These are phyloP conservation scores for Epicauta chinensis DNA, from an alignment of 1,140 invertebrate genomes.

Conservation along the genomic window DNA sequence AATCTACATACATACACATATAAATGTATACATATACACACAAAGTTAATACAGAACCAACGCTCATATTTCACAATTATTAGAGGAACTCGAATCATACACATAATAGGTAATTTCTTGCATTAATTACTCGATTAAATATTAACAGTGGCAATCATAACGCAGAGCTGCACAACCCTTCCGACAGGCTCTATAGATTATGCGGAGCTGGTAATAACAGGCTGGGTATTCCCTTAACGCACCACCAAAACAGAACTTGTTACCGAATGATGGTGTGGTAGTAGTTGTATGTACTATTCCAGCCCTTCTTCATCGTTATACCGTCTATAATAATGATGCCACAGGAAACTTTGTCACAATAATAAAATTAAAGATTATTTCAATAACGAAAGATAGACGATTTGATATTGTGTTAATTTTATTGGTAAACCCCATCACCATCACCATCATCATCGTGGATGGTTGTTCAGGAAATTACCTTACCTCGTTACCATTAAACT, in stretches of 20 bases:
- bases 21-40: no score
- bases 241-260: constrained; percentile 32
- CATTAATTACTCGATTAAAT: constrained; percentile 46
- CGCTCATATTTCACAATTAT: constrained; percentile 42
- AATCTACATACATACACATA: no score
- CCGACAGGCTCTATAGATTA: constrained; percentile 41
- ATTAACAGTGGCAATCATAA: constrained; percentile 45
- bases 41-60: constrained; percentile 9
- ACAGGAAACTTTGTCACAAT: no score
- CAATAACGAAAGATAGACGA: no score
- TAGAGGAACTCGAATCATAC: constrained; percentile 42
- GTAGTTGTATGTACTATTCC: neutral
- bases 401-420: no score
- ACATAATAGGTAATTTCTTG: constrained; percentile 46
- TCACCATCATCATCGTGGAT: constrained; percentile 3
- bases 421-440: neutral
- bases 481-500: neutral
- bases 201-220: constrained; percentile 34
- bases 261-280: constrained; percentile 16
- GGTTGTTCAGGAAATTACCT: constrained; percentile 7
- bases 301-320: neutral
- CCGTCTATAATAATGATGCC: neutral
- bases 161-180: constrained; percentile 40
- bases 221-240: constrained; percentile 32
- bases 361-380: no score